Evolutionary conservation across 2,797 vertebrate genomes (phyloP), one percentile per base, ranked within the genome.

Genomic region (Anas capensis): DNA sequence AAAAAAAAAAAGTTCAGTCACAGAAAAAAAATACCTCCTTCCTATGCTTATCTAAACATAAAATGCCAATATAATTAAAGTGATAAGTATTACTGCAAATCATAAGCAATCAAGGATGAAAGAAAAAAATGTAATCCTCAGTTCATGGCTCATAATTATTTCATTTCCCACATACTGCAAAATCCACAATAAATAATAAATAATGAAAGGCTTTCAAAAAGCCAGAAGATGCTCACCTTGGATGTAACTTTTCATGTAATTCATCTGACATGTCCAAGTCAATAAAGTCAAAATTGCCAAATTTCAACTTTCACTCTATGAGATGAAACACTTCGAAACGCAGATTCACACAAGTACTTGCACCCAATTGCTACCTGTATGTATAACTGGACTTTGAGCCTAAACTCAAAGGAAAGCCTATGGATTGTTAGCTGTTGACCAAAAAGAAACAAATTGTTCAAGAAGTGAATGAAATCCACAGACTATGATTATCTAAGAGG

Each of bases 51-150:
- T 49, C 44, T 66, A 92, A 70, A 94, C 68, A 87, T 26, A 49
- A 93, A 96, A 86, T 79, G 38, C 46, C 88, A 94, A 85, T 62
- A 76, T 91, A 86, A 93, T 94, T 95, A 75, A 81, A 93, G 66
- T 12, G 64, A 24, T 57, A 72, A 65, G 75, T 68, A 87, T 72
- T 79, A 61, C 60, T 56, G 84, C 79, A 91, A 92, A 92, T 93
- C 76, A 92, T 34, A 60, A 91, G 86, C 56, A 93, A 90, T 90
- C 68, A 94, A 71, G 26, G 36, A 64, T 46, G 79, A 73, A 89
- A 91, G 61, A 82, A 94, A 96, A 48, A 48, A 96, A 88, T 19
- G 60, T 49, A 77, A 54, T 58, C 56, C 61, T 93, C 60, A 19
- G 48, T 69, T 92, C 90, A 89, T 6, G 24, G 44, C 18, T 94